Evolutionary conservation across 2,113 vertebrate genomes (phyloP).

Genomic region (Podiceps cristatus): DNA sequence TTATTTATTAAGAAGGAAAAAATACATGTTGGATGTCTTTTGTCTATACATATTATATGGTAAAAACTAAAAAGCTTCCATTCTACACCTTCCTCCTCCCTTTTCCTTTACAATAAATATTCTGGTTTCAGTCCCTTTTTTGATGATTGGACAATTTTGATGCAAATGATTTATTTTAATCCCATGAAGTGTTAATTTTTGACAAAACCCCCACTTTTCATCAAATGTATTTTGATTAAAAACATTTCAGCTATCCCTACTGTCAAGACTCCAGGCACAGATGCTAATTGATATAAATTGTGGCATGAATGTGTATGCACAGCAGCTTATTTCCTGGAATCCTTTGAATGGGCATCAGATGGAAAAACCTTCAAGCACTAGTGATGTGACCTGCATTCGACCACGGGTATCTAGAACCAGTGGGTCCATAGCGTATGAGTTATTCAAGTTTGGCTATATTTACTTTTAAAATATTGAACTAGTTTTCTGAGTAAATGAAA

Average conservation of each 20-base stretch:
- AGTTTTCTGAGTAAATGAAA: background rate
- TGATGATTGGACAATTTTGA: background rate
- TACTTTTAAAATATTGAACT: background rate
- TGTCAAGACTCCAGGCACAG: background rate
- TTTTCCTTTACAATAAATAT: background rate
- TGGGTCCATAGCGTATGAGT: background rate
- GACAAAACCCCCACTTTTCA: background rate
- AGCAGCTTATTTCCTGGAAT: conserved; percentile 3
- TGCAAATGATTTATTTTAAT: background rate
- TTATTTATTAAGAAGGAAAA: conserved; percentile 5
- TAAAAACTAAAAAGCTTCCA: background rate
- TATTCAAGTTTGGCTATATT: background rate
- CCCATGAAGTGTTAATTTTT: background rate
- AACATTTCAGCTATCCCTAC: background rate
- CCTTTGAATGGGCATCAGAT: background rate
- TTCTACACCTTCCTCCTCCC: background rate
- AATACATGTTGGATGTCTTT: background rate
- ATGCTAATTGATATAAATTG: conserved; percentile 1
- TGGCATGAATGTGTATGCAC: background rate
- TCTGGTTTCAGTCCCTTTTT: background rate
- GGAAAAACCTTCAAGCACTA: background rate
- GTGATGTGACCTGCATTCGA: background rate
- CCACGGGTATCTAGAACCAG: background rate
- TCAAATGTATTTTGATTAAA: conserved; percentile 16
- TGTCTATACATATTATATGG: background rate